Evolutionary conservation across 2,797 vertebrate species (phyloP).

Genomic region (Danio aesculapii): DNA sequence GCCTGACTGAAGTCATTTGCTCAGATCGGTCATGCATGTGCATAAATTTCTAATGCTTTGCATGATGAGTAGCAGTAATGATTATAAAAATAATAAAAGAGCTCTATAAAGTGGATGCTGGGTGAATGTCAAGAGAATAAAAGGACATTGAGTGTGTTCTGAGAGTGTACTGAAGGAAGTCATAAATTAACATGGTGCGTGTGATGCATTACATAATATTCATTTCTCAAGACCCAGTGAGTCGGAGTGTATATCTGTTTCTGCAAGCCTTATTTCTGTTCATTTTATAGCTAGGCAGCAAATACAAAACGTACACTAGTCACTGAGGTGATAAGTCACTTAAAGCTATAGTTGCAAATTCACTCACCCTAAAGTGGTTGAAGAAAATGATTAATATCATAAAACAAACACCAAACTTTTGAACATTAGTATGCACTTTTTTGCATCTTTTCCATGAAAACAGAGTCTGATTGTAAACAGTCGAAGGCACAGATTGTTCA

Average conservation of each 20-base stretch:
- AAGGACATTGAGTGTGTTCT: constrained; percentile 31
- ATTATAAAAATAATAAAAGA: not conserved
- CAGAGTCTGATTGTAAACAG: not conserved
- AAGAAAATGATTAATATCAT: too few relatives aligned
- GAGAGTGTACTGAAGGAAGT: constrained; percentile 18
- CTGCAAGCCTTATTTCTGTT: not conserved
- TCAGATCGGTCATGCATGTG: not conserved
- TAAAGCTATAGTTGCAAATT: too few relatives aligned
- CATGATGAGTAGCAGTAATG: not conserved
- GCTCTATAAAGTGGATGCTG: too few relatives aligned
- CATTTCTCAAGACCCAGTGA: not conserved
- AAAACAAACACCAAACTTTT: not conserved
- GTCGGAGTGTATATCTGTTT: not conserved
- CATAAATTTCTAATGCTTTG: not conserved
- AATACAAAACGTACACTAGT: not conserved
- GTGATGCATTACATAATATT: constrained; percentile 19
- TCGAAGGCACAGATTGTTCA: not conserved
- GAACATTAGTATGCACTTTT: not conserved
- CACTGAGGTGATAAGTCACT: too few relatives aligned
- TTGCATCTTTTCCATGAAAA: not conserved
- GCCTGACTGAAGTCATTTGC: not conserved
- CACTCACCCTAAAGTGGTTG: too few relatives aligned
- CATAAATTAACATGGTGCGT: constrained; percentile 27
- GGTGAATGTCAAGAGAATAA: constrained; percentile 7
- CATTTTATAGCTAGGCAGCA: not conserved